Evolutionary conservation across 2,888 invertebrate species (phyloP).

Genomic region (Catocala fraxini): DNA sequence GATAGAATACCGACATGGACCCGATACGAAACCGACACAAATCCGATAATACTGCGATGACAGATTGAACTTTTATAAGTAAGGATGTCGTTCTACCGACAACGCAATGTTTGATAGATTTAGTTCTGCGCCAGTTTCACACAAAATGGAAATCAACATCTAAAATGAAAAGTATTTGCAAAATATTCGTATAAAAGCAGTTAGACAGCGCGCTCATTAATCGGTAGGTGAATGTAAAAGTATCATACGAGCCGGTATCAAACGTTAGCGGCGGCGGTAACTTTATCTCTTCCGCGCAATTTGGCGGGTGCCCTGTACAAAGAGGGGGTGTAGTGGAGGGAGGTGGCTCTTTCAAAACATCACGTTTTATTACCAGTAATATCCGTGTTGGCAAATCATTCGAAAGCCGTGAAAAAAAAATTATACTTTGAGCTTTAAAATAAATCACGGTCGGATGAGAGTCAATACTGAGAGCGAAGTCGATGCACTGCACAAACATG

Average conservation of each 20-base stretch:
- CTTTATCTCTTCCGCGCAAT: constrained; percentile 68
- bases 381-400: constrained; percentile 28
- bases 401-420: constrained; percentile 16
- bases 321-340: constrained; percentile 9
- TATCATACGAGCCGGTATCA: constrained; percentile 14
- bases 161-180: too few species aligned
- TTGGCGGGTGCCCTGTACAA: constrained; percentile 37
- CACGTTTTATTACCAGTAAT: constrained; percentile 41
- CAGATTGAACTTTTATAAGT: too few species aligned
- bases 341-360: constrained; percentile 36
- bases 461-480: not conserved
- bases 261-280: constrained; percentile 17
- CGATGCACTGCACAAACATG: not conserved
- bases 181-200: too few species aligned
- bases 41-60: too few species aligned
- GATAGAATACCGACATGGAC: not conserved
- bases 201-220: too few species aligned
- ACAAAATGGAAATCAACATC: too few species aligned
- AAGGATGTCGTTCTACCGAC: too few species aligned
- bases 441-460: not conserved
- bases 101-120: too few species aligned
- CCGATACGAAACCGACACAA: too few species aligned
- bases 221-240: constrained; percentile 7
- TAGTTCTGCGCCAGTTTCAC: too few species aligned
- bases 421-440: constrained; percentile 13